Conservation (phyloP, 2,113 vertebrate genomes). For the Lepidothrix coronata region DNA sequence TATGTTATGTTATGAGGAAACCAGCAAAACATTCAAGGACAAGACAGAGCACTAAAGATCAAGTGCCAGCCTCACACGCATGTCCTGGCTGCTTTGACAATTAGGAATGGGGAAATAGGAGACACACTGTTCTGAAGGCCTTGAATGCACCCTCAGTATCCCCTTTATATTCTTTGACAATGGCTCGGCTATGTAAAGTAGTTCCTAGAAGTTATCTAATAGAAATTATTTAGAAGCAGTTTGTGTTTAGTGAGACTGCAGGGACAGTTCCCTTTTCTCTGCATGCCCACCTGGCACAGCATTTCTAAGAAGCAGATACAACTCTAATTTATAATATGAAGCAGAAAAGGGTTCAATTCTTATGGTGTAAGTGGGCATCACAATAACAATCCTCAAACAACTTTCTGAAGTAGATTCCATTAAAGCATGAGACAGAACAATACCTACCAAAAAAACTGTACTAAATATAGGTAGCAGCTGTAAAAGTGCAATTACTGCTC, state of each 20-base stretch:
- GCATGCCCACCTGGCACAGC: conserved; percentile 37
- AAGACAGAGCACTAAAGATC: background rate
- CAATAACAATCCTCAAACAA: conserved; percentile 27
- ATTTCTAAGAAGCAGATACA: background rate
- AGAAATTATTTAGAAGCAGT: conserved; percentile 8
- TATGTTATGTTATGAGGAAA: background rate
- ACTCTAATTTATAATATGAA: background rate
- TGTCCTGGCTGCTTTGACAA: background rate
- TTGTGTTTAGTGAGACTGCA: background rate
- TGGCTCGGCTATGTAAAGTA: background rate
- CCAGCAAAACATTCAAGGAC: background rate
- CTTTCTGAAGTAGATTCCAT: conserved; percentile 46
- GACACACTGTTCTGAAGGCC: background rate
- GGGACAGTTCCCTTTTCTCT: conserved; percentile 3
- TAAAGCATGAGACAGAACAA: conserved; percentile 64
- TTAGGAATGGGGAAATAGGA: background rate
- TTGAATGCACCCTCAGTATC: background rate
- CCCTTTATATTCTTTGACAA: background rate
- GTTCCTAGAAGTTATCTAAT: conserved; percentile 48
- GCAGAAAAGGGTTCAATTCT: background rate
- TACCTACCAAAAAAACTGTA: conserved; percentile 47
- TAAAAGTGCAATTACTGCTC: conserved; percentile 68
- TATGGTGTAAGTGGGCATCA: conserved; percentile 16
- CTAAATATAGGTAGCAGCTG: conserved; percentile 71
- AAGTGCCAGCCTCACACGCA: background rate